Base-by-base conservation (phyloP, 2,888 invertebrate genomes). In the Cephus runcator region DNA sequence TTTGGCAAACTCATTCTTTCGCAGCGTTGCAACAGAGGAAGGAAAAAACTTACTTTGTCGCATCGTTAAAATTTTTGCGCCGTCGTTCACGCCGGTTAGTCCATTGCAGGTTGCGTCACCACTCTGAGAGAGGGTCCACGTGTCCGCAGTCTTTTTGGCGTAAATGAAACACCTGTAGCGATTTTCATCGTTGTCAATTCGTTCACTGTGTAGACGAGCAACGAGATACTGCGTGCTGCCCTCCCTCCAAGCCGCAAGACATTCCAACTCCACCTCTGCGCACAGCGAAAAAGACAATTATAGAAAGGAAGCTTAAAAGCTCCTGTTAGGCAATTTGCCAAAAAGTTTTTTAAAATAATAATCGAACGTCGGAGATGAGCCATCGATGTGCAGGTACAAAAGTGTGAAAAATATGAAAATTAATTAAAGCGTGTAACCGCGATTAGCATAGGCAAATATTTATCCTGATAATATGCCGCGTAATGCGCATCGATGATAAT, bases 141-240 rank as follows among this genome's bases (percentile, higher is more conserved):
- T 93, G 85, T 93, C 93, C 82, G 89, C 90, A 75, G 89, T 83
- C 85, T 94, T 94, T 93, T 96, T 97, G 87, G 95, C 95, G 92
- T 96, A 96, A 82, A 97, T 95, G 92, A 97, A 97, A 87, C 97
- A 97, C 83, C 95, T 93, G 92, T 96, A 97, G 76, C 95, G 94
- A 85, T 96, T 96, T 88, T 97, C 96, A 87, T 96, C 95, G 0
- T 94, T 94, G n/a, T 94, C 92, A 73, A 94, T 92, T 68, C 93
- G 97, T 91, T 95, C 95, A 92, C 97, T 96, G 88, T 96, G 96
- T 76, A 97, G 94, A 92, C 97, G 95, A 0, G 96, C 96, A 76
- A 97, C 95, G 75, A 97, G 92, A 90, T 96, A 96, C 77, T 95
- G 93, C 71, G 95, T 95, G 78, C 96, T 96, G 4, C 96, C 96